A percentile compares a stretch with the other conserved stretches of the same genome.
phyloP scores from a whole-genome alignment of 2,888 invertebrate genomes.

The Panopea generosa region DNA sequence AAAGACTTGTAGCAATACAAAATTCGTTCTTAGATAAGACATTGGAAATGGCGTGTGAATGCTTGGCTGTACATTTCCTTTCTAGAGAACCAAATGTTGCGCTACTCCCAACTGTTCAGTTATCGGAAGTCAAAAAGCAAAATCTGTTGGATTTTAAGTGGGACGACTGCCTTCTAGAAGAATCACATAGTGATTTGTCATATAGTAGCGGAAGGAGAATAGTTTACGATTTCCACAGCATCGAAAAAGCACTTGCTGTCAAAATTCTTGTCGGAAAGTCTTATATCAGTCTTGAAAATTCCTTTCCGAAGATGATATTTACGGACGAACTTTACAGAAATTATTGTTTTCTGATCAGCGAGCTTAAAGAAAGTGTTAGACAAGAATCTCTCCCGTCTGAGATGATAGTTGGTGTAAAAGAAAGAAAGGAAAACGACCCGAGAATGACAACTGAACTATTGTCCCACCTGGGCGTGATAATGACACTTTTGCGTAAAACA shows the following conservation, averaged over 20 bases:
- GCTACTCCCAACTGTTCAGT: slow-evolving; percentile 16
- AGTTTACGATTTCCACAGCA: slow-evolving; percentile 56
- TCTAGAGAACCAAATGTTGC: slow-evolving; percentile 14
- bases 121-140: slow-evolving; percentile 36
- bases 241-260: slow-evolving; percentile 55
- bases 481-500: slow-evolving; percentile 63
- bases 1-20: slow-evolving; percentile 48
- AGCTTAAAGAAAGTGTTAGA: slow-evolving; percentile 29
- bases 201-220: slow-evolving; percentile 52
- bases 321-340: slow-evolving; percentile 65
- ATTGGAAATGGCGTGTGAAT: slow-evolving; percentile 14
- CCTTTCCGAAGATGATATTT: slow-evolving; percentile 54
- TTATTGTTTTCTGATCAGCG: slow-evolving; percentile 44
- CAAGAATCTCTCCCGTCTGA: slow-evolving; percentile 55
- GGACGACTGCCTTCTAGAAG: slow-evolving; percentile 36
- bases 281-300: slow-evolving; percentile 27
- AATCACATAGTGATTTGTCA: slow-evolving; percentile 52
- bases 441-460: slow-evolving; percentile 49
- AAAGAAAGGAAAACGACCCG: slow-evolving; percentile 34
- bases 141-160: slow-evolving; percentile 19
- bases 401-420: slow-evolving; percentile 32
- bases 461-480: slow-evolving; percentile 58
- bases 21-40: slow-evolving; percentile 58
- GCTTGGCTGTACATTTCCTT: slow-evolving; percentile 38
- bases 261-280: slow-evolving; percentile 44